Evolutionary conservation across 1,140 invertebrate genomes (phyloP).

Genomic region (Oryzaephilus surinamensis): DNA sequence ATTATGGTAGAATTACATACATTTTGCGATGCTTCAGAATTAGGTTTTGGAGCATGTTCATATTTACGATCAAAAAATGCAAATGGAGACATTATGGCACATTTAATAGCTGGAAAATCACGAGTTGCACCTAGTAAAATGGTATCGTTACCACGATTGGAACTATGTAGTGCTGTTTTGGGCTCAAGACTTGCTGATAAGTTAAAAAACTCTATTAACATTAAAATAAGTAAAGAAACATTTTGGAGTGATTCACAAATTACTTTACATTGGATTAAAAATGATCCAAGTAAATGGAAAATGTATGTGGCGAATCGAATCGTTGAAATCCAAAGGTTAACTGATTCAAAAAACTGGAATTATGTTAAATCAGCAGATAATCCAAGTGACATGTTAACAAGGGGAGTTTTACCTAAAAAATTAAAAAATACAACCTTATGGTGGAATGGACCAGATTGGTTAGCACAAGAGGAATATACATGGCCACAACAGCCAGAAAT

Average conservation of each 20-base stretch:
- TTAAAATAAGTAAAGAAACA: not conserved
- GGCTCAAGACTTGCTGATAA: not conserved
- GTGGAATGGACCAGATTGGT: constrained; percentile 27
- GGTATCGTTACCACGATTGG: constrained; percentile 12
- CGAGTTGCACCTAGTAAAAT: constrained; percentile 15
- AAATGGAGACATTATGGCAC: constrained; percentile 11
- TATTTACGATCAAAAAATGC: constrained; percentile 15
- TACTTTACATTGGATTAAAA: constrained; percentile 30
- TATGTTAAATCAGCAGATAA: constrained; percentile 27
- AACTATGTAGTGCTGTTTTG: constrained; percentile 2
- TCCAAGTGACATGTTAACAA: constrained; percentile 28
- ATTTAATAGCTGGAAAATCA: constrained; percentile 15
- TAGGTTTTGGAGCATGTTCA: constrained; percentile 23
- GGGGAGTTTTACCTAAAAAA: constrained; percentile 18
- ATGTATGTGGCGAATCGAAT: constrained; percentile 34
- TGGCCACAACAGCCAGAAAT: constrained; percentile 1
- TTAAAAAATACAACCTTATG: constrained; percentile 21
- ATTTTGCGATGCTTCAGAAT: constrained; percentile 27
- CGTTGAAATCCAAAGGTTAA: constrained; percentile 27
- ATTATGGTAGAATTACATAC: constrained; percentile 21
- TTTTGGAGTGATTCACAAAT: constrained; percentile 31
- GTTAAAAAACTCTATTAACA: not conserved
- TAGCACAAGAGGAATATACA: not conserved
- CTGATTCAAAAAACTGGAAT: constrained; percentile 18
- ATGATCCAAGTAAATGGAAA: constrained; percentile 20